Evolutionary conservation across 1,140 invertebrate species (phyloP).

Genomic region (Drosophila ercepeae): DNA sequence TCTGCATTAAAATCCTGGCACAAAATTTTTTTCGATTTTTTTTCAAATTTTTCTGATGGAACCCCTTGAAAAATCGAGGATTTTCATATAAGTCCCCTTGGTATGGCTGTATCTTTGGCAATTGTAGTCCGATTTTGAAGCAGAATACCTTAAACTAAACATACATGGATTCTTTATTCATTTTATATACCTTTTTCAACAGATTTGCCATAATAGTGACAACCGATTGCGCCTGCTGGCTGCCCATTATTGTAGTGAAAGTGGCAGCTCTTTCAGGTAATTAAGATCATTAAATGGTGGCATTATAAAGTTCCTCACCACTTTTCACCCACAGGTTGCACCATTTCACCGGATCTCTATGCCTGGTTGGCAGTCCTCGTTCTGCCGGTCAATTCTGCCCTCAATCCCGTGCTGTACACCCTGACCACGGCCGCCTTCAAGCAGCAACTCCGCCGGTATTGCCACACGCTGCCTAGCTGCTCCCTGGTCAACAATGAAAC

Average conservation of each 20-base stretch:
- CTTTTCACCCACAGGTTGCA: slow-evolving; percentile 74
- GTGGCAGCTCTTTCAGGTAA: slow-evolving; percentile 85
- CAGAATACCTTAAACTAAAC: neutral
- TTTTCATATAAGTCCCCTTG: neutral
- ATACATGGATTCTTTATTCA: neutral
- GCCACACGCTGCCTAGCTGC: slow-evolving; percentile 71
- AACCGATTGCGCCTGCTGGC: slow-evolving; percentile 88
- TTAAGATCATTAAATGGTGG: neutral
- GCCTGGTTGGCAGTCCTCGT: slow-evolving; percentile 89
- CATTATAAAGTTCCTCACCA: too few species aligned
- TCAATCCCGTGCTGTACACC: slow-evolving; percentile 90
- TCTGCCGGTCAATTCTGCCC: slow-evolving; percentile 88
- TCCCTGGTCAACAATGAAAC: slow-evolving; percentile 72
- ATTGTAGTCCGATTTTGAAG: too few species aligned
- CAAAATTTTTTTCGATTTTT: neutral
- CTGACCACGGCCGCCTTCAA: slow-evolving; percentile 87
- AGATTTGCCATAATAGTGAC: slow-evolving; percentile 86
- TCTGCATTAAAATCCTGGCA: neutral
- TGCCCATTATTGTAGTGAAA: slow-evolving; percentile 87
- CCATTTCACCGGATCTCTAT: slow-evolving; percentile 85
- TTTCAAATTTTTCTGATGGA: neutral
- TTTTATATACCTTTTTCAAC: neutral
- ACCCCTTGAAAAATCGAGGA: neutral
- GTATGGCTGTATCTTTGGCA: neutral
- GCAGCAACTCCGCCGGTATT: slow-evolving; percentile 84